Conservation (phyloP, 2,797 vertebrate genomes). For the Columba guinea region DNA sequence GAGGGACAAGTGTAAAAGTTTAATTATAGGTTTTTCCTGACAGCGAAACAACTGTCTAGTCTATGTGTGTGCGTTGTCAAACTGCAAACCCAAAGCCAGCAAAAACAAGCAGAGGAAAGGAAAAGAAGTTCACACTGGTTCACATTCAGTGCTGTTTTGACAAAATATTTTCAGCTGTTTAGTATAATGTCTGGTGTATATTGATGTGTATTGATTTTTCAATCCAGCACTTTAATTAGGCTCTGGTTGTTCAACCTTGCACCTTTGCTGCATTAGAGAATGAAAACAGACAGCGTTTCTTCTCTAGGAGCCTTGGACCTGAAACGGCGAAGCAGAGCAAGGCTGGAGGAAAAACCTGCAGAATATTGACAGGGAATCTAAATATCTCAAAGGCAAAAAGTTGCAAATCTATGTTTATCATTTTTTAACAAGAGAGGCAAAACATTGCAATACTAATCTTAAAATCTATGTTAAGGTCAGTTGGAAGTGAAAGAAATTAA, state of each 20-base stretch:
- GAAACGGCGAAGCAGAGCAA: background rate
- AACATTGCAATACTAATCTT: constrained; percentile 40
- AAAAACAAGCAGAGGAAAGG: background rate
- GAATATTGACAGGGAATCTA: constrained; percentile 61
- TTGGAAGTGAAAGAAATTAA: constrained; percentile 55
- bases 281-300: constrained; percentile 13
- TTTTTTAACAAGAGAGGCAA: constrained; percentile 54
- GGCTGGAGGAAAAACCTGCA: background rate
- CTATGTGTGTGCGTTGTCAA: background rate
- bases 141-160: background rate
- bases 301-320: constrained; percentile 11
- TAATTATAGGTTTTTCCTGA: constrained; percentile 1
- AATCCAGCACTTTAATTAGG: constrained; percentile 67
- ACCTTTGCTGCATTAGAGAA: constrained; percentile 41
- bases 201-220: constrained; percentile 70
- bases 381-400: constrained; percentile 61
- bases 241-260: constrained; percentile 70
- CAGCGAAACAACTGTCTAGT: background rate
- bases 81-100: background rate
- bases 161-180: constrained; percentile 65
- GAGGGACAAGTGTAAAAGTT: background rate
- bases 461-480: constrained; percentile 47
- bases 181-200: constrained; percentile 64
- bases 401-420: constrained; percentile 45
- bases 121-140: background rate